Base-by-base conservation (phyloP, 2,113 vertebrate genomes). In the Onychostoma macrolepis region DNA sequence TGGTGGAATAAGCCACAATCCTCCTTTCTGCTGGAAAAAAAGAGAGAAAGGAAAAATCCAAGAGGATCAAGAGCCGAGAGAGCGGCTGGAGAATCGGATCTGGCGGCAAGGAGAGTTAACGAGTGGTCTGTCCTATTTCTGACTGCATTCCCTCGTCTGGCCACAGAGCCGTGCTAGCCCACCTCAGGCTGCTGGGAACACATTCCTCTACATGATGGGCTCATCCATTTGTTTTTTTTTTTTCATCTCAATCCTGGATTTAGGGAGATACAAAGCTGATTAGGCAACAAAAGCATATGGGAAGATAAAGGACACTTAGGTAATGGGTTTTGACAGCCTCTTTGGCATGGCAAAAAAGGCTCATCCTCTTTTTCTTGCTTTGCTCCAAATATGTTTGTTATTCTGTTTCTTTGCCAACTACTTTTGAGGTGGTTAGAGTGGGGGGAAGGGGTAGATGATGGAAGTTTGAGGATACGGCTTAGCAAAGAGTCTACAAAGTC, bases 181-280 rank as follows among this genome's bases (percentile, higher is more conserved):
- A 80, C 89, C 89, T 89, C 86, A 83, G 61, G 69, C 41, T 24
- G 69, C 71, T 56, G 38, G 53, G 78, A 63, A 63, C 33, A 33
- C 81, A 67, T 79, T 93, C 92, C 90, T 89, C 93, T 90, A 78
- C 88, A 90, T 87, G 72, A 83, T 89, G 92, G 94, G 90, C 90
- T 95, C 93, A 96, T 94, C 94, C 92, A 93, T 95, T 97, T 50
- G 43, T 9, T 50, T 53, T 19, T 77, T 53, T 19, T 77, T 96
- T 96, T 94, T 96, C 96, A 96, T 96, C 95, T 96, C 95, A 94
- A 92, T 96, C 95, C 95, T 93, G 94, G 95, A 96, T 96, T 96
- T 96, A 92, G 92, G 89, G 92, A 95, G 95, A 97, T 96, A 96
- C 95, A 96, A 96, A 97, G 95, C 95, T 96, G 96, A 96, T 97